Evolutionary conservation across 1,140 invertebrate genomes (phyloP), one percentile per base, ranked within the genome.

Genomic region (Drosophila insularis): DNA sequence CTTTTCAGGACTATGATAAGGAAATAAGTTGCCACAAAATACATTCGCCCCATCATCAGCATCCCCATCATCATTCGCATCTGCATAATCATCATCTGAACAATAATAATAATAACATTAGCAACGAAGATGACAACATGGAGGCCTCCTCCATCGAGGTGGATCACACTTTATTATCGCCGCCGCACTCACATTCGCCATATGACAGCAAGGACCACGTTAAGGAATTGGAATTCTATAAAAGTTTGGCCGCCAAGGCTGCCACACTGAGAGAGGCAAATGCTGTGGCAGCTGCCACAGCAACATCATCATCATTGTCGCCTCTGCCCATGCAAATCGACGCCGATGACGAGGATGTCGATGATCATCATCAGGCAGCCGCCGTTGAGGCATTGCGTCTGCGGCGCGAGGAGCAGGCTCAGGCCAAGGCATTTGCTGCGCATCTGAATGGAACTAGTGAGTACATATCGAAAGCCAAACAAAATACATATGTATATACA

Each of bases 371-470:
- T 27, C 63, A 70, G 17, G 68, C 81, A 1, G 69, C 77, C 2
- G 40, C 60, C 13, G 39, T 46, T 3, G 80, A 87, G 74, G 74
- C 72, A 5, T 6, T 87, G 60, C 82, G 81, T 10, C 35, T 86
- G 8, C 65, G 93, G 2, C 63, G 92, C 2, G 84, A 87, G 62
- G 77, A 92, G 32, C 81, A 84, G 56, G 92, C 93, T 31, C 93
- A 89, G 55, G 90, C 90, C 64, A 89, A 87, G 71, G 90, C 90
- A n/a, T 90, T 90, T 39, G 93, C 93, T 14, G 93, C 93, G 17
- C 94, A 95, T 89, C 90, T 95, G n/a, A 95, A 96, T 92, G 95
- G 96, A 92, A 95, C 95, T 91, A 96, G 96, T 96, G 93, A 94
- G 94, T 94, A 94, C 80, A 92, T 89, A 90, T 89, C 84, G 87